Conservation (phyloP, 2,797 vertebrate species). For the Characodon lateralis region DNA sequence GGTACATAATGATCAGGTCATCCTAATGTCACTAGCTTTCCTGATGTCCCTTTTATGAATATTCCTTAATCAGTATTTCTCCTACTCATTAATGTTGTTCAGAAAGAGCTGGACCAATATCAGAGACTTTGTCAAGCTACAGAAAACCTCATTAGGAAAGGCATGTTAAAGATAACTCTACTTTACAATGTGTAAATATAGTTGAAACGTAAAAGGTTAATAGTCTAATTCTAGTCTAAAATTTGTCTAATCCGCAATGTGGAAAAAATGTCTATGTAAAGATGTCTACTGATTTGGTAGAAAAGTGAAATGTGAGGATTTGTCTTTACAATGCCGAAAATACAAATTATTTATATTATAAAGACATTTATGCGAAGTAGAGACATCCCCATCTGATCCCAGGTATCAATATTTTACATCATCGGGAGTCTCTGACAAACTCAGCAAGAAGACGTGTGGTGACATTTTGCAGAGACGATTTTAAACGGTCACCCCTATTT, state of each 20-base stretch:
- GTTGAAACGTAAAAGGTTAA: not conserved
- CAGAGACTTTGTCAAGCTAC: slow-evolving; percentile 36
- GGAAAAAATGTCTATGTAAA: not conserved
- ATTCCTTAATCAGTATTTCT: not conserved
- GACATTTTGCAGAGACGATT: not conserved
- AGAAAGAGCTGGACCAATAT: slow-evolving; percentile 5
- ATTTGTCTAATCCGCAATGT: not conserved
- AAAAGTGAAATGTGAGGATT: not conserved
- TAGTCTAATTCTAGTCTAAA: not conserved
- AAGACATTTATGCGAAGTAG: not conserved
- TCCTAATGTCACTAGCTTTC: not conserved
- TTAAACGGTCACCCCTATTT: not conserved
- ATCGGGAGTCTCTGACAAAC: not conserved
- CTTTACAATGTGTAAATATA: not conserved
- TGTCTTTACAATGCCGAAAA: not conserved
- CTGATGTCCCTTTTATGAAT: not conserved
- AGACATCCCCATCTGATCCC: not conserved
- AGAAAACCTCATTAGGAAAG: not conserved
- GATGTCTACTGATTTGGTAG: not conserved
- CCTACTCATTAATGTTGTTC: slow-evolving; percentile 12
- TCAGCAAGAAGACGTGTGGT: not conserved
- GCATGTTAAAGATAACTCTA: not conserved
- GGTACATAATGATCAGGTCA: not conserved
- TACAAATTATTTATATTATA: not conserved
- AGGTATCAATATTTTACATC: not conserved